Percentiles rank a stretch among this genome's conserved stretches.
phyloP scores from a whole-genome alignment of 2,113 vertebrate species.

The Hyla sarda region DNA sequence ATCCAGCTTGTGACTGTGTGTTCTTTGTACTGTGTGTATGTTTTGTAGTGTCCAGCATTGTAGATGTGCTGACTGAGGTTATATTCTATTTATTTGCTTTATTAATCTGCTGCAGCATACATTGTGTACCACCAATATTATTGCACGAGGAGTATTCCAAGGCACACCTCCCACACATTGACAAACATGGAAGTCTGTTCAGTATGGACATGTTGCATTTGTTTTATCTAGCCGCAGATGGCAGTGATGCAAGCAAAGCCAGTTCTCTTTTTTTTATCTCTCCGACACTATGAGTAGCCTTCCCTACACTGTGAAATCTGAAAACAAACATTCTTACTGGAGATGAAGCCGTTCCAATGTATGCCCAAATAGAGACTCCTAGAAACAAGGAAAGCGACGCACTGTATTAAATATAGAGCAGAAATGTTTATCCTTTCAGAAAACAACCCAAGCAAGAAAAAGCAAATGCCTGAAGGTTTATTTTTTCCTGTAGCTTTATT shows the following conservation, averaged over 20 bases:
- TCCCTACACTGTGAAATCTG: conserved; percentile 14
- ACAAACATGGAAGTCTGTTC: conserved; percentile 39
- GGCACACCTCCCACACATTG: conserved; percentile 6
- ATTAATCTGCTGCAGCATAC: neutral
- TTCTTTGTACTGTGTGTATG: neutral
- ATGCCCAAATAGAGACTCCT: neutral
- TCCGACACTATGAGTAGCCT: conserved; percentile 38
- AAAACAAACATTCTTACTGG: neutral
- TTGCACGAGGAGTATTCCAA: neutral
- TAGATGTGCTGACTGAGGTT: no score
- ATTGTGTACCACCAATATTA: conserved; percentile 21
- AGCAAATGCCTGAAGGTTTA: conserved; percentile 31
- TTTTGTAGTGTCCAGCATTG: neutral
- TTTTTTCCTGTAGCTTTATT: conserved; percentile 38
- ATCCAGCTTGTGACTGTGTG: no score
- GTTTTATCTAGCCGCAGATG: conserved; percentile 57
- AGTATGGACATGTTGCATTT: conserved; percentile 38
- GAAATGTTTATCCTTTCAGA: neutral
- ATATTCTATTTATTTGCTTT: neutral
- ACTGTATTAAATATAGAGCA: neutral
- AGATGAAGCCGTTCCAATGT: neutral
- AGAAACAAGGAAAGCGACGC: neutral
- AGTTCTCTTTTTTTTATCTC: conserved; percentile 66
- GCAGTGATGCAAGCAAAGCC: conserved; percentile 51
- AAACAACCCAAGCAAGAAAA: conserved; percentile 15